Base-by-base conservation (phyloP, 2,888 invertebrate species). In the Cosmorhoe ocellata region DNA sequence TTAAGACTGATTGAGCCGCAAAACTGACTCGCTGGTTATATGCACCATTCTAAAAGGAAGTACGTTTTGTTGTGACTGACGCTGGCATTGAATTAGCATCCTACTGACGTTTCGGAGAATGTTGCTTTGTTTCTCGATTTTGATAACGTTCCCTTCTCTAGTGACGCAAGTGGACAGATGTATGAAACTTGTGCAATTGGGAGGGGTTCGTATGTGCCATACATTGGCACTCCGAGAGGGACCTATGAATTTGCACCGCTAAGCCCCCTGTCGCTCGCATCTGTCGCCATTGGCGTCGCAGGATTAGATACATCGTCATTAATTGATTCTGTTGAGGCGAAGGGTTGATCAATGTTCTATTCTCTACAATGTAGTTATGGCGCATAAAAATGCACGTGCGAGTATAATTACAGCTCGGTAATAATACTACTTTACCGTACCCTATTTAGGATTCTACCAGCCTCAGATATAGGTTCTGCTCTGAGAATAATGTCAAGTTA, bases 81-180 rank as follows among this genome's bases (percentile, higher is more conserved):
- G 43, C 58, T 68, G 66, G 58, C 63, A 67, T 71, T 71, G 70
- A 63, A 67, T 64, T 31, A 49, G 44, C 64, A 67, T 67, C 64
- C 60, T 64, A 63, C 65, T 61, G 46, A 18, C 30, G 11, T 43
- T 51, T 41, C 40, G 44, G 41, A 47, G 37, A 39, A 41, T 47
- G 49, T 55, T 54, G 32, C 49, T 43, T 37, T 28, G 11, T 8
- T 39, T 41, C 12, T 49, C 38, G 52, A 58, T 59, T 18, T 18
- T 18, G 18, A 24, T 24, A 7, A 6, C 6, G 9, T 36, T 40
- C 50, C 43, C 66, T 36, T 37, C 68, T 55, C 63, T 64, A 44
- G 59, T 66, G 61, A 53, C 58, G 76, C 84, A 80, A 87, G 84
- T 87, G 89, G 87, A 89, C 89, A 90, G 89, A 90, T 90, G 89